Evolutionary conservation across 2,113 vertebrate species (phyloP), one percentile per base, ranked within the genome.

Genomic region (Myiagra hebetior): DNA sequence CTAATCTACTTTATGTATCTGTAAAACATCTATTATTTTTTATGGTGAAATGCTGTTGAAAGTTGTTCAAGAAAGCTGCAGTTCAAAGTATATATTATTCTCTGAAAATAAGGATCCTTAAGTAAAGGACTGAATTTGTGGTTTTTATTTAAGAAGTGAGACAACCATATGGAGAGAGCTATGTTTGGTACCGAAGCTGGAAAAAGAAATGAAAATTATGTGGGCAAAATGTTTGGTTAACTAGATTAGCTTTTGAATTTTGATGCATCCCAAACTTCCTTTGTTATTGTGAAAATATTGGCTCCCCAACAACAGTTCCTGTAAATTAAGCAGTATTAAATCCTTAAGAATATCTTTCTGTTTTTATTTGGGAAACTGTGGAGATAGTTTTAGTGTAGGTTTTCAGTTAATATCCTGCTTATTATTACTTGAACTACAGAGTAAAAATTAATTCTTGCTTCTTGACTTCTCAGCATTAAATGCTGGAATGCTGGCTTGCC

Each of bases 371-470:
- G 50, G 80, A 94, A 93, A 84, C 30, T 64, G 35, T 69, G 55
- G 30, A 82, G 35, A 55, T 20, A 62, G 13, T 80, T 93, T 93
- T 83, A 95, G 42, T 93, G 62, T 77, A 33, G 20, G 5, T 81
- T 94, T 96, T 87, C 35, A 75, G 57, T 87, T 93, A 94, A 41
- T 83, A 13, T 85, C 35, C 30, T 84, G 49, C 41, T 94, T 91
- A 60, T 96, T 95, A 74, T 57, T 53, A 88, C 62, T 93, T 67
- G 52, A 96, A 92, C 62, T 79, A 27, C 69, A 67, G 50, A 72
- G 28, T 62, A 87, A 95, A 95, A 91, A 79, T 78, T 59, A 95
- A 82, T 95, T 86, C 16, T 76, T 93, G 11, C 20, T 83, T 74
- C 20, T 89, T 92, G 85, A 91, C 70, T 93, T 91, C 16, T 91